Evolutionary conservation across 1,140 invertebrate species (phyloP), one percentile per base, ranked within the genome.

Genomic region (Myzus persicae): DNA sequence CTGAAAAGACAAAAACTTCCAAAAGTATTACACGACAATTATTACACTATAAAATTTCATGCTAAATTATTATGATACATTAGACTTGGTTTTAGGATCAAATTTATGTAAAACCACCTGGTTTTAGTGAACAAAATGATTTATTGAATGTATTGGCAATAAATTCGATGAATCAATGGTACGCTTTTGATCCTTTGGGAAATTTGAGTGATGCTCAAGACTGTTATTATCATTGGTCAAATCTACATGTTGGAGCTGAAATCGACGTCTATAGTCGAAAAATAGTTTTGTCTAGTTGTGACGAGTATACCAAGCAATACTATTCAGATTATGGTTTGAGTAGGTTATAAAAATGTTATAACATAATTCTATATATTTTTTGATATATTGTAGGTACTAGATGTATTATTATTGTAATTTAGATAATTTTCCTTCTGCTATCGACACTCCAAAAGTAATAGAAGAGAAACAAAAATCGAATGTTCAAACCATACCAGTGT

Each of bases 1-100:
- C 88, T 93, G 1, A 89, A 93, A 90, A 76, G 88, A 84, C 44
- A 82, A 82, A 90, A 84, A 90, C 20, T 93, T 31, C 93, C 93
- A 76, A 93, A 93, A 51, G 93, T 93, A 93, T 42, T 87, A n/a
- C 0, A 51, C 6, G 1, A 36, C 8, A 38, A 7, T 31, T 46
- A 20, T 48, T 88, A 26, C 26, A 84, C 11, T 38, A 46, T 36
- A 87, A 4, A 20, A 44, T 2, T 46, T 1, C 36, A 76, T 76
- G 18, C 22, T 31, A 20, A 46, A 18, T 87, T 44, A 46, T 76
- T 46, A 36, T 36, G 3, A 46, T 87, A 2, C 6, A 46, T 87
- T n/a, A 1, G 26, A 59, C 42, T 59, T 59, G 40, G 26, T 84
- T 92, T 26, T 54, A 93, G 91, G 81, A 93, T 42, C 36, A 14